These are phyloP conservation scores for Adoxophyes honmai DNA, from an alignment of 1,140 invertebrate species.

Conservation along the genomic window DNA sequence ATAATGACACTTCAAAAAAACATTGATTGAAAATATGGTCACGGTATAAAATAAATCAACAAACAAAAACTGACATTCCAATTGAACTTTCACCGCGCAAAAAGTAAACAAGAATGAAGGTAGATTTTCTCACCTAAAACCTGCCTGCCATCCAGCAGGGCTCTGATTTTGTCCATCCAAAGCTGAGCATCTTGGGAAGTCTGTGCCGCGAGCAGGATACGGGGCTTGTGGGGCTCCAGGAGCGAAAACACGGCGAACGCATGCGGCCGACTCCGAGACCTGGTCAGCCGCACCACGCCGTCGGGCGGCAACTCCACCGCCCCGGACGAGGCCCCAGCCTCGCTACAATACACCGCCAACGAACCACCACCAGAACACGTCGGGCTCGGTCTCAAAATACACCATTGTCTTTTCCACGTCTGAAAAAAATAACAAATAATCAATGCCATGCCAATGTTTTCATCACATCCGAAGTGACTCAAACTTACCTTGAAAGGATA, in stretches of 20 bases:
- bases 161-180: constrained; percentile 67
- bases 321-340: constrained; percentile 59
- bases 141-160: constrained; percentile 48
- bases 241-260: constrained; percentile 64
- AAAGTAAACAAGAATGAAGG: constrained; percentile 34
- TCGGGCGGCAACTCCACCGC: constrained; percentile 51
- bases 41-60: too few relatives aligned
- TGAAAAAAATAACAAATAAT: constrained; percentile 46
- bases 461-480: constrained; percentile 9
- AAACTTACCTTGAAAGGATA: constrained; percentile 69
- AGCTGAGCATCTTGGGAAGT: constrained; percentile 50
- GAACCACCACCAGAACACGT: constrained; percentile 49
- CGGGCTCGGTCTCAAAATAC: constrained; percentile 60
- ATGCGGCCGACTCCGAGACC: constrained; percentile 58
- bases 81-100: constrained; percentile 24
- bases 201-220: constrained; percentile 53
- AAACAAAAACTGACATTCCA: not conserved
- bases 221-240: constrained; percentile 51
- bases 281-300: constrained; percentile 55
- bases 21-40: too few relatives aligned
- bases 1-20: too few relatives aligned
- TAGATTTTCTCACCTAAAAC: constrained; percentile 49
- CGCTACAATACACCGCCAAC: constrained; percentile 62
- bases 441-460: constrained; percentile 32
- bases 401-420: constrained; percentile 72